Conservation (phyloP, 2,113 vertebrate species). For the Terrapene triunguis region DNA sequence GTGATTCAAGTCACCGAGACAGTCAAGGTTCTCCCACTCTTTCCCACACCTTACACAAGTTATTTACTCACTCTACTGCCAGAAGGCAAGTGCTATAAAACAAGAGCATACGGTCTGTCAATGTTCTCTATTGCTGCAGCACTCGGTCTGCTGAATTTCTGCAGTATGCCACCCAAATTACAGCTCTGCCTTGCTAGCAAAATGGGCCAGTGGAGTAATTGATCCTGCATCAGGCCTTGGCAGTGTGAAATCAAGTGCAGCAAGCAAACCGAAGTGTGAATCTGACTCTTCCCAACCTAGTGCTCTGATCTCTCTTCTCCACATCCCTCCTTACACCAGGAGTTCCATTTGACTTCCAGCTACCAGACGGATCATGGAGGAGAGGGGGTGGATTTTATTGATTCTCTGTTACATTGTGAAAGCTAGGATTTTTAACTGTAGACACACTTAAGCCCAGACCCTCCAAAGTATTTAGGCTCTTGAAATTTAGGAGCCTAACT, state of each 20-base stretch:
- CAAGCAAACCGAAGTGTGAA: background rate
- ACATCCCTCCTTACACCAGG: background rate
- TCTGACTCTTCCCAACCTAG: too few relatives aligned
- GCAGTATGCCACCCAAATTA: background rate
- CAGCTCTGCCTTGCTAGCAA: background rate
- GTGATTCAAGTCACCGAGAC: background rate
- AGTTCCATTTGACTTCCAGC: background rate
- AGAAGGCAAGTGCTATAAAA: background rate
- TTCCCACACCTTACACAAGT: background rate
- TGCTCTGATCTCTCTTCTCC: background rate
- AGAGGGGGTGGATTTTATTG: background rate
- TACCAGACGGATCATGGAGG: background rate
- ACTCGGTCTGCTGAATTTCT: background rate
- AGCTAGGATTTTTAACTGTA: too few relatives aligned
- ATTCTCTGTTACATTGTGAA: background rate
- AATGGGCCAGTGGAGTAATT: background rate
- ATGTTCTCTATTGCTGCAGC: background rate
- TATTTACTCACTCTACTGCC: background rate
- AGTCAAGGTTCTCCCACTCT: background rate
- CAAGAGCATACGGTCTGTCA: background rate
- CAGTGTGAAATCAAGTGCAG: background rate
- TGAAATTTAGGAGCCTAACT: background rate
- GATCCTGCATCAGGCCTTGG: background rate
- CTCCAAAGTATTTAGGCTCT: background rate
- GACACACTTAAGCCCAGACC: background rate